Base-by-base conservation (phyloP, 2,113 vertebrate genomes). In the Engraulis encrasicolus region DNA sequence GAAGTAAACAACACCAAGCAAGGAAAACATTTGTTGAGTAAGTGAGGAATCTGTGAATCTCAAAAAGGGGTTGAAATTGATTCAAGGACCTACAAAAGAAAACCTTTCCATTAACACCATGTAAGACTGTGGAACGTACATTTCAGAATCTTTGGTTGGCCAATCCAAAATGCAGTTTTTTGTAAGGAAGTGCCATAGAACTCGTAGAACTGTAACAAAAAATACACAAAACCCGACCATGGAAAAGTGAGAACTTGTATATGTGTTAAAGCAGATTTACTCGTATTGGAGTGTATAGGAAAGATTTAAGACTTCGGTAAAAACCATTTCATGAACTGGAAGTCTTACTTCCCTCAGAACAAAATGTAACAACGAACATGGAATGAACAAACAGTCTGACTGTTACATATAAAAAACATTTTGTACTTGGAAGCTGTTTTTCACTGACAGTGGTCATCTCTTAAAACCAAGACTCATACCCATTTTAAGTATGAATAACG, bases 61-160 rank as follows among this genome's bases (percentile, higher is more conserved):
- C 40, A 45, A 58, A n/a, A n/a, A n/a, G n/a, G 6, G 18, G 19
- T 58, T n/a, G 19, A 58, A n/a, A 58, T 58, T 6, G 19, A 58
- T n/a, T 58, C 20, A 6, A 58, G 20, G 40, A 45, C 40, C 40
- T 5, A 45, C 3, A 45, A 45, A 58, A 58, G n/a, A 58, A 58
- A 71, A 71, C 3, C 23, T 34, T 31, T 34, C 27, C 61, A 9
- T 31, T 15, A 15, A 71, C 61, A 71, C 61, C 61, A 27, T 31
- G 6, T 71, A 31, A 71, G n/a, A 71, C 61, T 74, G 11, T 14
- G 27, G 27, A 34, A 34, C 66, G 23, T 20, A 34, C 27, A 34
- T 4, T 74, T 74, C 15, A 2, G 66, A 31, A 74, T 74, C 66
- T 74, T 74, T 74, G 66, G 66, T 34, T 74, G 66, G 66, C 66